These are phyloP conservation scores for Eupithecia subumbrata DNA, from an alignment of 2,888 invertebrate genomes.

Conservation along the genomic window DNA sequence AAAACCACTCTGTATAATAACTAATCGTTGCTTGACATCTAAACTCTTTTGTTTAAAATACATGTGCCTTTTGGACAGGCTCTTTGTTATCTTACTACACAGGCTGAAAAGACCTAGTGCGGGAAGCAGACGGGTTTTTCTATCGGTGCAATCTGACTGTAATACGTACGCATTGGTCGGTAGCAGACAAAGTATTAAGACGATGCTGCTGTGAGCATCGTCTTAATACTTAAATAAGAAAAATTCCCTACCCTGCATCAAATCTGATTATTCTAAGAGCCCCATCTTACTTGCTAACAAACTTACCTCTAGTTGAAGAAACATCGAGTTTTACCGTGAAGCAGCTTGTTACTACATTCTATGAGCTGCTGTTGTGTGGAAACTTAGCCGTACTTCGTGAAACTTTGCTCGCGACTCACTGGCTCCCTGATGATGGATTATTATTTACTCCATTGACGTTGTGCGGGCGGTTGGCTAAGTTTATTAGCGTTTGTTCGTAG, in stretches of 20 bases:
- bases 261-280: constrained; percentile 7
- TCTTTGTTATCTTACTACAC: too few relatives aligned
- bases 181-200: too few relatives aligned
- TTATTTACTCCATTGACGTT: constrained; percentile 11
- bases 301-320: constrained; percentile 19
- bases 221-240: neutral
- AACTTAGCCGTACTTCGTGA: constrained; percentile 7
- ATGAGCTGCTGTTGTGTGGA: constrained; percentile 8
- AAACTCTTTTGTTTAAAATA: too few relatives aligned
- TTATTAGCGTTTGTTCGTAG: neutral
- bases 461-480: constrained; percentile 2
- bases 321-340: constrained; percentile 21
- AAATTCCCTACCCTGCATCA: neutral
- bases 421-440: constrained; percentile 12
- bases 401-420: constrained; percentile 12
- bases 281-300: constrained; percentile 10
- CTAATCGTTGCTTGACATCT: too few relatives aligned
- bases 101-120: too few relatives aligned
- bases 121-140: too few relatives aligned
- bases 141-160: too few relatives aligned
- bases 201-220: too few relatives aligned
- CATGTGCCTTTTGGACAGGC: too few relatives aligned
- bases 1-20: too few relatives aligned
- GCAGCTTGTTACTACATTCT: constrained; percentile 27
- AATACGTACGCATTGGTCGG: too few relatives aligned